Base-by-base conservation (phyloP, 2,113 vertebrate species). In the Fregetta grallaria region DNA sequence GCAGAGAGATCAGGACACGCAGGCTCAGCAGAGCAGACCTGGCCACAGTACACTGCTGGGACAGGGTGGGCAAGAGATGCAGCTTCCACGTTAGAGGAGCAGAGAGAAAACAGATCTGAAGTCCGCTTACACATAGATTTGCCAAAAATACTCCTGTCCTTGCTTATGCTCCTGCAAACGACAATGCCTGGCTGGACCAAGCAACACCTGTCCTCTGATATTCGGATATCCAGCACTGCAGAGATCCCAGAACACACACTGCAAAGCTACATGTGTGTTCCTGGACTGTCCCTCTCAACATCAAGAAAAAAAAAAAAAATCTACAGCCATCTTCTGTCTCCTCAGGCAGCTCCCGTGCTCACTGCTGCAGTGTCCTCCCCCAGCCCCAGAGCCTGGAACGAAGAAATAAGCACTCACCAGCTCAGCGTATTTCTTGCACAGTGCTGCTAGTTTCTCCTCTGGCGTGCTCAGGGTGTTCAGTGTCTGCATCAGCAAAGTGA, bases 351-450 rank as follows among this genome's bases (percentile, higher is more conserved):
- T 52, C 63, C 62, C 0, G 3, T 4, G 26, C 75, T 75, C 11
- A 0, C 25, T 29, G 71, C 66, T 58, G 86, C 47, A 18, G 32
- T 4, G 4, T n/a, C 88, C 66, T 61, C 30, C 32, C 73, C 77
- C 50, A 49, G 71, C 49, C 58, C 80, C 5, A 1, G 26, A 15
- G 52, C 52, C n/a, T 29, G 56, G 9, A 59, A 59, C 3, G 5
- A 19, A 58, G 49, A 9, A 20, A 29, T 4, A 9, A 50, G 32
- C n/a, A 81, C 99, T 99, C 93, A 99, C 99, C 99, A 99, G 98
- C 86, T 99, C 99, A n/a, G 99, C 99, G 20, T 99, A 99, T 97
- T 99, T 99, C 98, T 99, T 99, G 98, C 99, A 99, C 52, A 99
- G 98, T 0, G 99, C 99, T 34, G 98, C 98, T 8, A 99, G 98